Evolutionary conservation across 2,797 vertebrate species (phyloP).

Genomic region (Pangasius djambal): DNA sequence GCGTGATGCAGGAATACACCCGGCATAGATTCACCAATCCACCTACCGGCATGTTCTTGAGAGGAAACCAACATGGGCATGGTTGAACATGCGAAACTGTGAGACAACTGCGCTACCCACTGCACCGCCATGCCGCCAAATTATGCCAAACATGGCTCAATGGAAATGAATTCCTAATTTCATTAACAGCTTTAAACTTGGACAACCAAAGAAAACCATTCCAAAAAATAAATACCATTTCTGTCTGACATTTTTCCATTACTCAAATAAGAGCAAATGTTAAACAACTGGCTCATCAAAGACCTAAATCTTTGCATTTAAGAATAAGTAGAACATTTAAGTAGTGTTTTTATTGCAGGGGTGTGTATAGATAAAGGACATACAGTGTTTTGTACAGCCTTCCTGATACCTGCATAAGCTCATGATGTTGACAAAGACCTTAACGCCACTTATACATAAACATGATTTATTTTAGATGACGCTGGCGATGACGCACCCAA

Average conservation of each 20-base stretch:
- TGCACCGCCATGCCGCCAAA: not conserved
- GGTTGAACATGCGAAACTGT: not conserved
- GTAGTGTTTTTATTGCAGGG: not conserved
- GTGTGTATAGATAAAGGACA: not conserved
- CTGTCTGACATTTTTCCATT: not conserved
- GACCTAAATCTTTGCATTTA: not conserved
- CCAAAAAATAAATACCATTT: not conserved
- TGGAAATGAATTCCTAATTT: not conserved
- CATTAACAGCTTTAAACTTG: not conserved
- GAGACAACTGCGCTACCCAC: not conserved
- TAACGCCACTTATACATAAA: slow-evolving; percentile 26
- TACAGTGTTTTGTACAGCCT: not conserved
- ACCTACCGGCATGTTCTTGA: not conserved
- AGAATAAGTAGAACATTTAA: not conserved
- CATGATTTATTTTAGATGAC: slow-evolving; percentile 24
- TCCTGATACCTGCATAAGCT: not conserved
- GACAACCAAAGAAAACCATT: not conserved
- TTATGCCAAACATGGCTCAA: not conserved
- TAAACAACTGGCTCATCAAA: not conserved
- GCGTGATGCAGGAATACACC: not conserved
- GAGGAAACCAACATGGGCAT: not conserved
- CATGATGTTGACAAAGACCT: slow-evolving; percentile 4
- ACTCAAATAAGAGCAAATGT: not conserved
- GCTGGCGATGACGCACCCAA: slow-evolving; percentile 3
- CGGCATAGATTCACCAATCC: not conserved